Percentiles rank a stretch among this genome's conserved stretches.
phyloP scores from a whole-genome alignment of 2,888 invertebrate genomes.

The Drosophila prostipennis region DNA sequence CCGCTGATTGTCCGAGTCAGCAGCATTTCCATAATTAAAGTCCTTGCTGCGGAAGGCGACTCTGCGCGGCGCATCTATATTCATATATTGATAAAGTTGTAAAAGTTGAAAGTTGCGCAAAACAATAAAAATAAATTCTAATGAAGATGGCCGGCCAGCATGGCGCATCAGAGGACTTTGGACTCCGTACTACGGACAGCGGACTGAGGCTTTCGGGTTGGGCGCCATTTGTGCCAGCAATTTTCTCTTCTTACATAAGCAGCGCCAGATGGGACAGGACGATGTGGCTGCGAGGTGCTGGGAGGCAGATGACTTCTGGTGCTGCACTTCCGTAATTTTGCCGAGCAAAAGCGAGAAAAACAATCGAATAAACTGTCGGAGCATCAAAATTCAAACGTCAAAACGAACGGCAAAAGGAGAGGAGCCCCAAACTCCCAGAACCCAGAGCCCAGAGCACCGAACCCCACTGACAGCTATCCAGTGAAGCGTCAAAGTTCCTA shows the following conservation, averaged over 20 bases:
- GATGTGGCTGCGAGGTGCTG: constrained; percentile 4
- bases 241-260: constrained; percentile 75
- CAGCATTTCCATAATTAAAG: constrained; percentile 74
- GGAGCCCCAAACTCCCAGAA: constrained; percentile 13
- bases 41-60: constrained; percentile 38
- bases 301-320: constrained; percentile 48
- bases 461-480: constrained; percentile 78
- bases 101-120: constrained; percentile 80
- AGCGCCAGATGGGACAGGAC: constrained; percentile 39
- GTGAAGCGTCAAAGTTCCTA: constrained; percentile 83
- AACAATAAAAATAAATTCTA: constrained; percentile 78
- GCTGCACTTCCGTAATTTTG: constrained; percentile 80
- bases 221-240: constrained; percentile 77
- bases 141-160: constrained; percentile 78
- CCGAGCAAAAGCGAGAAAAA: constrained; percentile 76
- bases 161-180: constrained; percentile 58
- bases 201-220: constrained; percentile 15
- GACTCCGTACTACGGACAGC: constrained; percentile 1
- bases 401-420: constrained; percentile 56
- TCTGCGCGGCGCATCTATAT: constrained; percentile 68
- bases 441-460: constrained; percentile 31
- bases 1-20: constrained; percentile 27
- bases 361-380: constrained; percentile 81
- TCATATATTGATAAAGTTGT: constrained; percentile 80
- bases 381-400: constrained; percentile 81